These are phyloP conservation scores for Polypedilum vanderplanki DNA, from an alignment of 1,140 invertebrate species.

Conservation along the genomic window DNA sequence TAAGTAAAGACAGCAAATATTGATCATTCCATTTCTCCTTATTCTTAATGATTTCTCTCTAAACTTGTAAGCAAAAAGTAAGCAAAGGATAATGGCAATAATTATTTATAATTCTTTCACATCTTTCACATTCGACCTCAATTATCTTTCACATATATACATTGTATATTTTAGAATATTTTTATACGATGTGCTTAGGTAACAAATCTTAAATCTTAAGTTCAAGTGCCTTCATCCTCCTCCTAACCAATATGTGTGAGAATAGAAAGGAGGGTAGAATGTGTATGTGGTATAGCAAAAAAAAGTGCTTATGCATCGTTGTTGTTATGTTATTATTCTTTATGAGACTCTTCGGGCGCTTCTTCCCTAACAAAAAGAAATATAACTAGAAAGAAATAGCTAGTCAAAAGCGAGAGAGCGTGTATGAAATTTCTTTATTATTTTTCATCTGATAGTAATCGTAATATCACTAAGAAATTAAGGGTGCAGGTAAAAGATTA, in stretches of 20 bases:
- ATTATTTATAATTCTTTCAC: too few relatives aligned
- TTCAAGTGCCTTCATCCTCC: neutral
- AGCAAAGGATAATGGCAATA: too few relatives aligned
- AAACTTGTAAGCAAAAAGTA: too few relatives aligned
- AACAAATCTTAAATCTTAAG: constrained; percentile 16
- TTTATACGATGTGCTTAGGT: too few relatives aligned
- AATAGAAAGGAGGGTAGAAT: neutral
- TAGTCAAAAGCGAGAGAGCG: neutral
- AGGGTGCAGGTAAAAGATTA: constrained; percentile 24
- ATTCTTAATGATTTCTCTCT: too few relatives aligned
- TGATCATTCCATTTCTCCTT: too few relatives aligned
- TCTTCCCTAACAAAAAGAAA: neutral
- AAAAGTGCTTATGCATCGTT: neutral
- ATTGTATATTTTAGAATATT: too few relatives aligned
- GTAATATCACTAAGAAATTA: constrained; percentile 10
- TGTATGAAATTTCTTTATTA: neutral
- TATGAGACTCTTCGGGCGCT: neutral
- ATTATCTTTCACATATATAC: too few relatives aligned
- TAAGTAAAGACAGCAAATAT: too few relatives aligned
- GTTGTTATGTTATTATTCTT: neutral
- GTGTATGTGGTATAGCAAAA: neutral
- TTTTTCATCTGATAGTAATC: neutral
- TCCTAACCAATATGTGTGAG: neutral
- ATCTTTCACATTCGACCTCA: too few relatives aligned
- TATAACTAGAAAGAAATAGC: too few relatives aligned